Base-by-base conservation (phyloP, 2,888 invertebrate species). In the Plebejus melissa region DNA sequence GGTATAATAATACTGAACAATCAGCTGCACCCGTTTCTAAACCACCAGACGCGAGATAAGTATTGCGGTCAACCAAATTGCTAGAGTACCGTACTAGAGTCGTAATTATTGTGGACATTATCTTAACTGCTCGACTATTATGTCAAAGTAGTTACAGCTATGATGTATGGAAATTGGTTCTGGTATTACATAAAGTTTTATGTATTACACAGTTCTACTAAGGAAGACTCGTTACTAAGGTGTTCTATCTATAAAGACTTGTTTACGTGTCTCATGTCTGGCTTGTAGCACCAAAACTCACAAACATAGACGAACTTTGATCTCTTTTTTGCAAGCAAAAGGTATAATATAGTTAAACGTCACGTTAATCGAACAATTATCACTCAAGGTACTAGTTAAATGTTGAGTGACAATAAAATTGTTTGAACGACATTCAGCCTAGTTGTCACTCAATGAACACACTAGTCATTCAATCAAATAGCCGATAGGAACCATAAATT, bases 71-170 rank as follows among this genome's bases (percentile, higher is more conserved):
- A 65, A 16, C 32, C 1, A 13, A 65, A 65, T 32, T 32, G 65
- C 65, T 7, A 6, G 11, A 65, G 65, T 65, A 65, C 32, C 65
- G 65, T 65, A 65, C 65, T 36, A 11, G 11, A 32, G 65, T 65
- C 32, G 65, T 65, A 32, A 65, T 65, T 65, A 36, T 32, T 16
- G 5, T 65, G 32, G 65, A 13, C 65, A 36, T 32, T 65, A 65
- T 13, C 32, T 65, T 36, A 36, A 65, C 65, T 65, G 65, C 65
- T 65, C 13, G 22, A 65, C 65, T 32, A 65, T 65, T 65, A 60
- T 60, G 32, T 65, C 60, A 60, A 60, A 58, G 58, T 58, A 58
- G 7, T 22, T 4, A 58, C 58, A 58, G 22, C 9, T 22, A 22
- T 58, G 58, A 58, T 58, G 22, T 22, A 58, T 58, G 22, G 58